Evolutionary conservation across 2,888 invertebrate genomes (phyloP).

Genomic region (Encarsia formosa): DNA sequence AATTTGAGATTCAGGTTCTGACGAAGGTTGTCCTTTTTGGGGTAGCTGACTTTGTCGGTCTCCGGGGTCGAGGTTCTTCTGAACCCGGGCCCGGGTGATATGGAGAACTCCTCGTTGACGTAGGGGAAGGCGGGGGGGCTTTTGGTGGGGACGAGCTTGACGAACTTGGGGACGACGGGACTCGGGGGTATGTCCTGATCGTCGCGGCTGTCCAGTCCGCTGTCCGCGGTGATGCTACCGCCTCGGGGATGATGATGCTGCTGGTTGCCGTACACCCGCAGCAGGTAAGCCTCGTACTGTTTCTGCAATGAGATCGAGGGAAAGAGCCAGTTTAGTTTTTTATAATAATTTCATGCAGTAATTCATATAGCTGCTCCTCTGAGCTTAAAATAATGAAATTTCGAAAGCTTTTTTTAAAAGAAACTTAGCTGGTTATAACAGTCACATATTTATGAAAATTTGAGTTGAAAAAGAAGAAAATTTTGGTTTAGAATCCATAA

Average conservation of each 20-base stretch:
- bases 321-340: not conserved
- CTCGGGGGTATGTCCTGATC: constrained; percentile 17
- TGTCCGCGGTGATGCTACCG: constrained; percentile 37
- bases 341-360: too few relatives aligned
- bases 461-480: not conserved
- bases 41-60: not conserved
- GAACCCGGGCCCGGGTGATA: too few relatives aligned
- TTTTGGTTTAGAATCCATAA: not conserved
- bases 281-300: constrained; percentile 41
- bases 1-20: not conserved
- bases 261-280: constrained; percentile 32
- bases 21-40: not conserved
- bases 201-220: constrained; percentile 38
- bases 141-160: not conserved
- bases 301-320: constrained; percentile 33
- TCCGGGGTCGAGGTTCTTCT: not conserved
- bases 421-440: too few relatives aligned
- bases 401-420: too few relatives aligned
- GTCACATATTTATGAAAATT: not conserved
- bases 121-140: not conserved
- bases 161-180: not conserved
- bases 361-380: too few relatives aligned
- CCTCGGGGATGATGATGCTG: not conserved
- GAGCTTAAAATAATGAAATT: too few relatives aligned
- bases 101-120: too few relatives aligned